Conservation (phyloP, 2,113 vertebrate species). For the Engraulis encrasicolus region DNA sequence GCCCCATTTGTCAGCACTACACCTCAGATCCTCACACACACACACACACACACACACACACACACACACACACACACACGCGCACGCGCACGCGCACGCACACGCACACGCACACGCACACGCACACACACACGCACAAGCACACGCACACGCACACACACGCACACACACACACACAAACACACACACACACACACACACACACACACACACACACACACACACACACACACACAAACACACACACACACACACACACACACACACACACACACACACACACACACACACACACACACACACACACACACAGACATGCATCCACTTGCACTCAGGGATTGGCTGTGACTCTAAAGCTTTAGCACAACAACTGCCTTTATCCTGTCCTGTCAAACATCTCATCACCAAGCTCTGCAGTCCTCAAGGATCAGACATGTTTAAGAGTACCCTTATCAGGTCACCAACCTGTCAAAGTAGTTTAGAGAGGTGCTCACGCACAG, state of each 20-base stretch:
- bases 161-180: no score
- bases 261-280: no score
- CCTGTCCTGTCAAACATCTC: conserved; percentile 29
- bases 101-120: conserved; percentile 23
- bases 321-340: no score
- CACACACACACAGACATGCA: no score
- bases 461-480: conserved; percentile 31
- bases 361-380: not conserved
- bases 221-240: no score
- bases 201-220: no score
- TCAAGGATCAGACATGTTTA: conserved; percentile 27
- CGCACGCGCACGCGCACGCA: conserved; percentile 1
- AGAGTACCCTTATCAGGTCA: conserved; percentile 36
- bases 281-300: no score
- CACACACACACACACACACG: conserved; percentile 23
- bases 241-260: no score
- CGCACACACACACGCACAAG: no score
- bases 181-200: no score
- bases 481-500: no score
- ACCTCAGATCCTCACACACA: not conserved
- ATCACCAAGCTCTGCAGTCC: not conserved
- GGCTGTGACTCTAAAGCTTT: not conserved
- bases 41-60: conserved; percentile 21
- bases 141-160: no score
- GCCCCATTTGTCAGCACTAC: not conserved